Percentiles rank a stretch among this genome's conserved stretches.
These are phyloP conservation scores for Molanna angustata DNA, from an alignment of 2,888 invertebrate genomes.

Conservation along the genomic window DNA sequence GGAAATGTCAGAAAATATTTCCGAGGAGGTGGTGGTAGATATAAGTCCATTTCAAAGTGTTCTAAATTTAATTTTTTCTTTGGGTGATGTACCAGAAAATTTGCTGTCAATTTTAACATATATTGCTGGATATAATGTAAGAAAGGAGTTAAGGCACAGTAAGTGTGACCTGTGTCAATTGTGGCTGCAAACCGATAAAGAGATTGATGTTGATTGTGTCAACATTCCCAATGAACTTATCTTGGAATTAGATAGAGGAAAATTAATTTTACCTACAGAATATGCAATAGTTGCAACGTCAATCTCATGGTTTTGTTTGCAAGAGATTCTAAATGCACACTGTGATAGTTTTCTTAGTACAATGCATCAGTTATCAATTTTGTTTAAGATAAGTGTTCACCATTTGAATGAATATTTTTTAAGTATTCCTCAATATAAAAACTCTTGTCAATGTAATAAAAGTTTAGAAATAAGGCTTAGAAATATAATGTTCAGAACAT, in stretches of 20 bases:
- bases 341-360: not conserved
- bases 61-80: not conserved
- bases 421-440: not conserved
- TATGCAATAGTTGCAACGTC: not conserved
- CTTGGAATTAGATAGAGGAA: not conserved
- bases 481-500: slow-evolving; percentile 1
- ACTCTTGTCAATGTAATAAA: not conserved
- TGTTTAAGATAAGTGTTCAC: no score
- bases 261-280: slow-evolving; percentile 1
- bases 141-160: not conserved
- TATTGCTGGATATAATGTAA: slow-evolving; percentile 1
- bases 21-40: not conserved
- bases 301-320: not conserved
- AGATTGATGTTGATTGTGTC: not conserved
- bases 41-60: not conserved
- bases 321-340: not conserved
- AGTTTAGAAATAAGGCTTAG: not conserved
- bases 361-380: not conserved
- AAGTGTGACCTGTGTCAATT: not conserved
- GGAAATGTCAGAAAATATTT: not conserved
- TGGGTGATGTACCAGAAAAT: slow-evolving; percentile 3
- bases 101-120: slow-evolving; percentile 1
- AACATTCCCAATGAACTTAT: not conserved
- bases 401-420: no score
- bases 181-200: not conserved